Evolutionary conservation across 2,797 vertebrate species (phyloP), one percentile per base, ranked within the genome.

Genomic region (Xiphorhynchus erythropygius): DNA sequence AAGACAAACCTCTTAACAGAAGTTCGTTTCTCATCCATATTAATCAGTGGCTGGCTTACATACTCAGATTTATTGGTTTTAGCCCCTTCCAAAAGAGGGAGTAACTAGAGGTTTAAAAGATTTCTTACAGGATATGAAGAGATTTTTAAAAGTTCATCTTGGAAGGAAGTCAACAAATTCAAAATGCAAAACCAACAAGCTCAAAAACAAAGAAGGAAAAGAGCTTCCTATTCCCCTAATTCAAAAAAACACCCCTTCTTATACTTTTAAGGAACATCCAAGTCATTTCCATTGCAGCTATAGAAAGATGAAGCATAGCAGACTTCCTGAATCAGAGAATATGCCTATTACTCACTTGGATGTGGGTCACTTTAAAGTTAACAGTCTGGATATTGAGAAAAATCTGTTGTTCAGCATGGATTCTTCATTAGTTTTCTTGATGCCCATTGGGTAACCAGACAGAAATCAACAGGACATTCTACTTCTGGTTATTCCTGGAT

Each of bases 321-420:
- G 89, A 96, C 90, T 78, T 95, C 93, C 94, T 96, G 85, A 90
- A 93, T 93, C 88, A 95, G 74, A 91, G 77, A 96, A 91, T 95
- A 94, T 41, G 85, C 96, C 95, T 97, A 97, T 94, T 97, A 97
- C 94, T 97, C 95, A 97, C 95, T 96, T 97, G 94, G 65, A 94
- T 90, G 80, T 96, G 91, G 94, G 91, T 93, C 95, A 96, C 95
- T 94, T 96, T 97, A 93, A 93, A 96, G 90, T 95, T 94, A 95
- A 96, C 94, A 97, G 95, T 67, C 70, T 96, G 93, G 96, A 91
- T 70, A 91, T 27, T 95, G 94, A 93, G 95, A 97, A 96, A 96
- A 95, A 97, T 90, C 91, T 95, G 80, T 87, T 86, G 94, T 59
- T 95, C 96, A 96, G 93, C 93, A 95, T 91, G 91, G 95, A 95